Conservation (phyloP, 2,888 invertebrate genomes). For the Anarsia innoxiella region DNA sequence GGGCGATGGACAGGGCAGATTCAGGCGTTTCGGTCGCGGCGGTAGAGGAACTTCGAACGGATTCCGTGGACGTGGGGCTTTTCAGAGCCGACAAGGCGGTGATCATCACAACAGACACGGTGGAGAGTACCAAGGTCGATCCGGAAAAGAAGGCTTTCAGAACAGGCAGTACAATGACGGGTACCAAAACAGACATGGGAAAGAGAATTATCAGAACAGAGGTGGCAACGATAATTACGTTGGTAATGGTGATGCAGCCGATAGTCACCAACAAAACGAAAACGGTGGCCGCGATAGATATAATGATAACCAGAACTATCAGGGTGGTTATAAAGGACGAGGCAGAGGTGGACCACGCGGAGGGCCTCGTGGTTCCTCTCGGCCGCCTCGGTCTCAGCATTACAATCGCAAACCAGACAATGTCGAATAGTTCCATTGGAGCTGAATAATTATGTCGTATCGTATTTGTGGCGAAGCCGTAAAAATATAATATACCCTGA, state of each 20-base stretch:
- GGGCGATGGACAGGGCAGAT: constrained; percentile 57
- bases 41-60: constrained; percentile 60
- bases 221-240: constrained; percentile 50
- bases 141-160: constrained; percentile 52
- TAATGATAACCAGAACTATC: constrained; percentile 64
- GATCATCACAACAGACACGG: constrained; percentile 46
- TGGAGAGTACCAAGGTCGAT: constrained; percentile 43
- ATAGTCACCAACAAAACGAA: constrained; percentile 62
- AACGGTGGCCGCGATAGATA: constrained; percentile 66
- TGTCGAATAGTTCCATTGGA: constrained; percentile 39
- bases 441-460: constrained; percentile 24
- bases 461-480: constrained; percentile 28
- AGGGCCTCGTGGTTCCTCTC: constrained; percentile 39
- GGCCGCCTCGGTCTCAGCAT: constrained; percentile 42
- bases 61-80: constrained; percentile 55
- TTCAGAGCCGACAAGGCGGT: constrained; percentile 41
- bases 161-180: constrained; percentile 46
- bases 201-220: constrained; percentile 44
- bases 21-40: constrained; percentile 50
- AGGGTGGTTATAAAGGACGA: constrained; percentile 74
- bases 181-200: constrained; percentile 49
- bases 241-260: constrained; percentile 56
- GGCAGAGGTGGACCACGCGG: constrained; percentile 56
- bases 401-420: constrained; percentile 58
- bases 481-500: constrained; percentile 33